Percentiles rank a stretch among this genome's conserved stretches.
These are phyloP conservation scores for Sternarchorhynchus goeldii DNA, from an alignment of 2,797 vertebrate genomes.

Conservation along the genomic window DNA sequence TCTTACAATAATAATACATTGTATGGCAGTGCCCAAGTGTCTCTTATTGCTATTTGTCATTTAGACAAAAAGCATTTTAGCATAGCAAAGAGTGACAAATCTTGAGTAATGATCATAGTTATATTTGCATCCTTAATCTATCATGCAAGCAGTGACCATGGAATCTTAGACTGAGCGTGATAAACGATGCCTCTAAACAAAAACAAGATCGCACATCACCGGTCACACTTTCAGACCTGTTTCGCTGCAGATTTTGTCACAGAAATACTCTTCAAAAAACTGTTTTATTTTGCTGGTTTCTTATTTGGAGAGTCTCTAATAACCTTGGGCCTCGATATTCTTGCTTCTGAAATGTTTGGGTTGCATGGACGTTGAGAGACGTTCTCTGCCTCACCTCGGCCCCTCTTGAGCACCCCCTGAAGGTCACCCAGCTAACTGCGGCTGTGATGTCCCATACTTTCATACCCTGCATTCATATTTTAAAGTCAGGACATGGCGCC, in stretches of 20 bases:
- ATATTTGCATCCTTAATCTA: constrained; percentile 34
- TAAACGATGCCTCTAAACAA: constrained; percentile 6
- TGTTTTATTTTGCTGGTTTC: too few species aligned
- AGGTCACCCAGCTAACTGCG: constrained; percentile 8
- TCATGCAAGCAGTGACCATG: constrained; percentile 17
- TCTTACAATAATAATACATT: constrained; percentile 15
- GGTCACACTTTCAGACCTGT: constrained; percentile 2
- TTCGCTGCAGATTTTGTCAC: too few species aligned
- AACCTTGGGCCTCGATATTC: constrained; percentile 1
- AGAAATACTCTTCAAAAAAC: too few species aligned
- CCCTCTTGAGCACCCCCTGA: background rate
- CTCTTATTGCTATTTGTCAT: constrained; percentile 17
- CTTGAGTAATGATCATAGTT: constrained; percentile 45
- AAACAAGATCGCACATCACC: constrained; percentile 25
- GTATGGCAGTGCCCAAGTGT: background rate
- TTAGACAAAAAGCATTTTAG: constrained; percentile 2
- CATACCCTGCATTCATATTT: constrained; percentile 25
- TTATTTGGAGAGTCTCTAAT: too few species aligned
- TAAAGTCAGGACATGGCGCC: constrained; percentile 19
- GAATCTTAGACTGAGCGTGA: constrained; percentile 33
- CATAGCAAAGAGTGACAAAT: constrained; percentile 9
- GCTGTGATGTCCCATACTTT: background rate
- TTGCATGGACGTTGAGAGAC: constrained; percentile 18
- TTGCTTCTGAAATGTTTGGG: constrained; percentile 8
- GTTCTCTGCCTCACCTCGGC: background rate